These are phyloP conservation scores for Panthera leo DNA, from an alignment of 2,113 vertebrate species.

Conservation along the genomic window DNA sequence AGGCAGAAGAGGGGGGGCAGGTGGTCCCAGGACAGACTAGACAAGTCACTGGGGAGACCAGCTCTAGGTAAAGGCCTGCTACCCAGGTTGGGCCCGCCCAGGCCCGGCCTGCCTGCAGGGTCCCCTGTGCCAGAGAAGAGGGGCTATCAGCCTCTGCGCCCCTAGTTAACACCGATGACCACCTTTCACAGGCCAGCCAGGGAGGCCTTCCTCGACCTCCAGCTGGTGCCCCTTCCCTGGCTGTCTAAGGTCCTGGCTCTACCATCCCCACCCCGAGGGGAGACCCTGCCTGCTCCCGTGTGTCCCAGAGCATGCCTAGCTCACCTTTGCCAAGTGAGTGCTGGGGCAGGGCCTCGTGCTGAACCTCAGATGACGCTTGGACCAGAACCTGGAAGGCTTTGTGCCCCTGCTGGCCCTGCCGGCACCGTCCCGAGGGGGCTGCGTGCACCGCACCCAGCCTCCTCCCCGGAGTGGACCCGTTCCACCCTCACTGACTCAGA, in stretches of 20 bases:
- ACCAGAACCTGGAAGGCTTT: background rate
- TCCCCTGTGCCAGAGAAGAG: background rate
- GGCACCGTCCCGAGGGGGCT: background rate
- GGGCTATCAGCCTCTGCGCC: background rate
- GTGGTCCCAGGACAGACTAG: background rate
- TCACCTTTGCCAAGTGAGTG: background rate
- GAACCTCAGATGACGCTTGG: background rate
- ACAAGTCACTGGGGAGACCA: background rate
- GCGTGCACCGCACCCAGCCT: background rate
- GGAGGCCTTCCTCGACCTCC: background rate
- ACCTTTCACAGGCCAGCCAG: background rate
- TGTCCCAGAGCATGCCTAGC: background rate
- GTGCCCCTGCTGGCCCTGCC: background rate
- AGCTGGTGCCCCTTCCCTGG: background rate
- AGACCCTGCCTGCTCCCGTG: background rate
- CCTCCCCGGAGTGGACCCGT: background rate
- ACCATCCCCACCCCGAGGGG: background rate
- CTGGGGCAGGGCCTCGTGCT: background rate
- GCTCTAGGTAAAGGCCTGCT: background rate
- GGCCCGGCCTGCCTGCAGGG: background rate
- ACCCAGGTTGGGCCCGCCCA: background rate
- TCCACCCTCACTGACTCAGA: constrained; percentile 49
- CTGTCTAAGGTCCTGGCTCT: background rate
- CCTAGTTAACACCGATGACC: background rate
- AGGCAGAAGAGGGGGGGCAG: background rate